Conservation (phyloP, 2,888 invertebrate species). For the Synanthedon andrenaeformis region DNA sequence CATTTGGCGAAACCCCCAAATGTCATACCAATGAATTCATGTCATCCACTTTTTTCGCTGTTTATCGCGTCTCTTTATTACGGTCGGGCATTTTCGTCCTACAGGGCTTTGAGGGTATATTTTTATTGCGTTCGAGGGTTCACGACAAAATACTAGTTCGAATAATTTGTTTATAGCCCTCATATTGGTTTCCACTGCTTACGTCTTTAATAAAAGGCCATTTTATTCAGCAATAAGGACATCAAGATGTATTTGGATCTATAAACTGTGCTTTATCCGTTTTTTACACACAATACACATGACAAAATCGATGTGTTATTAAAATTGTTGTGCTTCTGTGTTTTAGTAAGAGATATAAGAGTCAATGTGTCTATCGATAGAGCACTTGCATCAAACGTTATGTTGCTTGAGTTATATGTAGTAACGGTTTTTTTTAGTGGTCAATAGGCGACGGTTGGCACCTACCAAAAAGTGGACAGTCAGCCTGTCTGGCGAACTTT, state of each 20-base stretch:
- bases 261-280: background rate
- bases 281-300: background rate
- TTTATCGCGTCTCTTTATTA: slow-evolving; percentile 68
- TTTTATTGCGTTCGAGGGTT: slow-evolving; percentile 48
- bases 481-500: no score
- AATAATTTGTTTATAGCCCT: slow-evolving; percentile 61
- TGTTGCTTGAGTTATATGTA: no score
- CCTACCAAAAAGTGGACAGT: no score
- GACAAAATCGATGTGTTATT: slow-evolving; percentile 10
- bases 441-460: no score
- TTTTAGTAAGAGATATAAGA: no score
- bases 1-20: slow-evolving; percentile 56
- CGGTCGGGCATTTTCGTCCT: slow-evolving; percentile 54
- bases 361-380: no score
- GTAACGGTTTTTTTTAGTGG: no score
- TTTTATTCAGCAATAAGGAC: slow-evolving; percentile 19
- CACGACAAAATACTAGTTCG: slow-evolving; percentile 33
- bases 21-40: slow-evolving; percentile 71
- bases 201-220: slow-evolving; percentile 22
- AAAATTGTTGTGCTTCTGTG: no score
- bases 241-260: background rate
- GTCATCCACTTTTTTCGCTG: slow-evolving; percentile 57
- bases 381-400: no score
- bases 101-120: slow-evolving; percentile 19
- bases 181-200: slow-evolving; percentile 50